Evolutionary conservation across 2,113 vertebrate genomes (phyloP).

Genomic region (Myrmophylax atrothorax): DNA sequence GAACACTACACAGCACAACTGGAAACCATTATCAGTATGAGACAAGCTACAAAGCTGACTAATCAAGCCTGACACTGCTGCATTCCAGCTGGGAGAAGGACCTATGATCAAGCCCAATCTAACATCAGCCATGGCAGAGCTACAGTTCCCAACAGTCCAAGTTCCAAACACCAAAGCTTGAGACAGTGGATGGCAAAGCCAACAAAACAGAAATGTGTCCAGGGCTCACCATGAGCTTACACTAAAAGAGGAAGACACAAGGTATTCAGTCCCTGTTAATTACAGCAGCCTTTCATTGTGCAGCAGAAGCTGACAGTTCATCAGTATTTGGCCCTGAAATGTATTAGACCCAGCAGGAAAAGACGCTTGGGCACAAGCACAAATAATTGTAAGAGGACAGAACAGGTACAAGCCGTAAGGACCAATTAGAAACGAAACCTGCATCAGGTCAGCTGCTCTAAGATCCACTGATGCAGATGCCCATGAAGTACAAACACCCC

Average conservation of each 20-base stretch:
- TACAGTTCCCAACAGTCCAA: not conserved
- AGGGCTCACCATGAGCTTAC: not conserved
- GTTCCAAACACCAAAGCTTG: not conserved
- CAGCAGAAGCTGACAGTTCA: not conserved
- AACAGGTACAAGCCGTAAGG: not conserved
- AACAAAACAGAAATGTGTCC: not conserved
- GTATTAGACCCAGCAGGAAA: not conserved
- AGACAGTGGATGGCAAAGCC: not conserved
- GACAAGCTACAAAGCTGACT: not conserved
- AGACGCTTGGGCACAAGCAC: not conserved
- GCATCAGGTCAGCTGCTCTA: not conserved
- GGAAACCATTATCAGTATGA: slow-evolving; percentile 9
- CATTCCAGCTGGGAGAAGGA: not conserved
- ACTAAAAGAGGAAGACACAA: not conserved
- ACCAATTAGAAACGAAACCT: not conserved
- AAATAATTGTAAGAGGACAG: not conserved
- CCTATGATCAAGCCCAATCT: not conserved
- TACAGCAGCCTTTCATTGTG: not conserved
- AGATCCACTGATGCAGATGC: not conserved
- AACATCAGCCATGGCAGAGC: not conserved
- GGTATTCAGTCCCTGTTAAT: not conserved
- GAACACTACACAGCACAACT: not conserved
- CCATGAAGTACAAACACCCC: not conserved
- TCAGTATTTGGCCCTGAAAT: not conserved
- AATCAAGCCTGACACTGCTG: slow-evolving; percentile 5